Evolutionary conservation across 2,888 invertebrate species (phyloP), one percentile per base, ranked within the genome.

Genomic region (Cetonia aurata): DNA sequence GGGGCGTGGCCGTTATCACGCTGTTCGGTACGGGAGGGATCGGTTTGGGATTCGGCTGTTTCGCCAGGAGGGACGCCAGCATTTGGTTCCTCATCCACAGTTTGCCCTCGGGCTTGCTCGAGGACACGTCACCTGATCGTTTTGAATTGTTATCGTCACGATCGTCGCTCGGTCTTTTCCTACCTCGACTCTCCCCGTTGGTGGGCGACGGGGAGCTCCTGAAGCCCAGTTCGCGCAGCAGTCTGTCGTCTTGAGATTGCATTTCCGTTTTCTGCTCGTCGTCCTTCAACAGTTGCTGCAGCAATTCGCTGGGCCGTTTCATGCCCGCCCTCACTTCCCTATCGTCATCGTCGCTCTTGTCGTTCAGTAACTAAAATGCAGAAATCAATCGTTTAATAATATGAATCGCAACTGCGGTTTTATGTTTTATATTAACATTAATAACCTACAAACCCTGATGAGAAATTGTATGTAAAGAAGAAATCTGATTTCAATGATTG

Each of bases 51-150:
- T 87, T 86, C 74, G 91, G 91, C 77, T 93, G 91, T 81, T 92
- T 92, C 67, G 93, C 94, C 80, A 96, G 85, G 77, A 96, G 84
- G 52, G 91, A 91, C 46, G 95, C 95, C 76, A 96, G 86, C 91
- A 96, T 95, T 83, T 92, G 91, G 83, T 96, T 96, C 82, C 91
- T 92, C 83, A 93, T 92, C 84, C 93, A 93, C 62, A 96, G 86
- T 75, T 91, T 90, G 77, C 93, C 93, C 67, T 87, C 87, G 25
- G 84, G 75, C 13, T 83, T 78, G 33, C 84, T 82, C 10, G 86
- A 84, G 10, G 85, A 83, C 3, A 85, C 85, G 72, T 87, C 87
- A 78, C 85, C 83, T 15, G 84, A 77, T 67, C 87, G 82, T 76
- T 87, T 88, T 59, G 82, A 83, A 9, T 84, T 86, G 70, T 57